Evolutionary conservation across 2,113 vertebrate species (phyloP).

Genomic region (Euleptes europaea): DNA sequence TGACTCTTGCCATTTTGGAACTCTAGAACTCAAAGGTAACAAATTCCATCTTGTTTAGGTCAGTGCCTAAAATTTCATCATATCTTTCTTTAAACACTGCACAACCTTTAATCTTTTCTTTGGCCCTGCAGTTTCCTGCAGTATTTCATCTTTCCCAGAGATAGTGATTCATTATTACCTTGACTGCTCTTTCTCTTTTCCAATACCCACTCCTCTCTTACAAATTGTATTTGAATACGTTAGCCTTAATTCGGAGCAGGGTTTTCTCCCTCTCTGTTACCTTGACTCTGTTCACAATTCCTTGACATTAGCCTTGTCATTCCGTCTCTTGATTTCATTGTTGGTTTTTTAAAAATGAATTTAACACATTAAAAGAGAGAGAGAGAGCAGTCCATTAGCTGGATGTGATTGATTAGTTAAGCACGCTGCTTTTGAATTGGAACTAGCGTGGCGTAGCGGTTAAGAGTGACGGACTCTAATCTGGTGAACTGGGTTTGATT

Average conservation of each 20-base stretch:
- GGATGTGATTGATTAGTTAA: background rate
- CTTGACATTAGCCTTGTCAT: background rate
- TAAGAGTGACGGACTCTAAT: no score
- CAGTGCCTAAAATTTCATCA: constrained; percentile 2
- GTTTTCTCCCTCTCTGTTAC: background rate
- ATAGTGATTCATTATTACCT: background rate
- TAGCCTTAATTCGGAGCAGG: background rate
- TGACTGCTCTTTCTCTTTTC: background rate
- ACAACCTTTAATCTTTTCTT: constrained; percentile 13
- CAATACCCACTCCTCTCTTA: background rate
- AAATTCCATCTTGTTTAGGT: background rate
- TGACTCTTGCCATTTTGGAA: constrained; percentile 4
- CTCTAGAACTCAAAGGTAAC: background rate
- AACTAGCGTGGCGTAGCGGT: no score
- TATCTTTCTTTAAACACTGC: background rate
- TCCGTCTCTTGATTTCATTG: background rate
- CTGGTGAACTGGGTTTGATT: no score
- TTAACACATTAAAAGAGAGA: no score
- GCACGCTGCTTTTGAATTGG: background rate
- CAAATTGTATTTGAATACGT: background rate
- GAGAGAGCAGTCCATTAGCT: no score
- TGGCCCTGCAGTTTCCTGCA: background rate
- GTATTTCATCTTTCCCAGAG: background rate
- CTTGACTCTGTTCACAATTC: background rate
- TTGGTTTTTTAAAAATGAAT: background rate